Evolutionary conservation across 2,113 vertebrate genomes (phyloP).

Genomic region (Calcarius ornatus): DNA sequence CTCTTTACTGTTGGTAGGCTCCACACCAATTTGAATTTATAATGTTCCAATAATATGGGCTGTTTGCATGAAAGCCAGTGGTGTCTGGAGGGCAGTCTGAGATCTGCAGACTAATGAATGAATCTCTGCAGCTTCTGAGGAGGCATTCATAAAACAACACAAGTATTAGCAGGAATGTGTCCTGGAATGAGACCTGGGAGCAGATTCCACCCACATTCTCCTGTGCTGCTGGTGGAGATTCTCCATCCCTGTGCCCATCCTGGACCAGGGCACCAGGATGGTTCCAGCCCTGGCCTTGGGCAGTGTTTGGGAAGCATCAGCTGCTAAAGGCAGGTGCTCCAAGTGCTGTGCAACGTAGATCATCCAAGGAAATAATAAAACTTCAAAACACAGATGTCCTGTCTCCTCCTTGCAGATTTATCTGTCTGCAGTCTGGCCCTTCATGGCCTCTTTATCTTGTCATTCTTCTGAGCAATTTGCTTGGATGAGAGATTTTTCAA

Average conservation of each 20-base stretch:
- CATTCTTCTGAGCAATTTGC: background rate
- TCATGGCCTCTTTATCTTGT: conserved; percentile 33
- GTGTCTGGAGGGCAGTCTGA: conserved; percentile 26
- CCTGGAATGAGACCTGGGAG: background rate
- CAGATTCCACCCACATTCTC: background rate
- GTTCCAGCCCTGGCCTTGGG: background rate
- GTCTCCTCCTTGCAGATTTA: conserved; percentile 33
- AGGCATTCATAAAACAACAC: background rate
- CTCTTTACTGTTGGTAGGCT: background rate
- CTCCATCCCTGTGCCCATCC: accelerated
- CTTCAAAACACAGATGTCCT: conserved; percentile 40
- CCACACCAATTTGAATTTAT: background rate
- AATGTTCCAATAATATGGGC: background rate
- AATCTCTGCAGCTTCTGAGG: background rate
- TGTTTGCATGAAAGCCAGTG: background rate
- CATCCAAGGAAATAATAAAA: conserved; percentile 2
- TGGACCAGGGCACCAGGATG: background rate
- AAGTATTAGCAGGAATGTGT: background rate
- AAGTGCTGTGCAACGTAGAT: background rate
- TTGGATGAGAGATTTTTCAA: background rate
- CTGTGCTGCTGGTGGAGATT: background rate
- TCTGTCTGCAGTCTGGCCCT: conserved; percentile 44
- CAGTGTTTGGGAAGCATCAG: background rate
- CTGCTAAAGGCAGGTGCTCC: background rate
- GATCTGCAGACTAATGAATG: background rate